Percentiles rank a stretch among this genome's conserved stretches.
These are phyloP conservation scores for Mylabris phalerata DNA, from an alignment of 1,140 invertebrate genomes.

Conservation along the genomic window DNA sequence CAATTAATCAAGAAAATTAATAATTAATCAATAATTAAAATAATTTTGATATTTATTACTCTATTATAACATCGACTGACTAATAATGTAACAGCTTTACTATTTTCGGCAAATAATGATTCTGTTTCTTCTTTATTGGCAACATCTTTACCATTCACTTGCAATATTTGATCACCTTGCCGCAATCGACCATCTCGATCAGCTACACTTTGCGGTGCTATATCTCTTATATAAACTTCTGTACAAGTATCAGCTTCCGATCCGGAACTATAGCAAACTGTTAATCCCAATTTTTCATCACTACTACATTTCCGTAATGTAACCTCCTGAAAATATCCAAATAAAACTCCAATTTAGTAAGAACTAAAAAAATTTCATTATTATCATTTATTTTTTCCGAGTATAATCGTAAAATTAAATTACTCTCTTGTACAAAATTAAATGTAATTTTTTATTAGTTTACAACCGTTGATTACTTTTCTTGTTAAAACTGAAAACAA, in stretches of 20 bases:
- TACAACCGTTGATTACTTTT: no score
- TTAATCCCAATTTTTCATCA: slow-evolving; percentile 60
- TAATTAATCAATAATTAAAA: background rate
- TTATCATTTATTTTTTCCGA: no score
- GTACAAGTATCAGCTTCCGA: slow-evolving; percentile 49
- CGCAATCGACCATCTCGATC: slow-evolving; percentile 59
- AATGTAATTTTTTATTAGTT: no score
- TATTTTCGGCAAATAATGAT: slow-evolving; percentile 48
- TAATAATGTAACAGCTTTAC: slow-evolving; percentile 48
- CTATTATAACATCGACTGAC: slow-evolving; percentile 51
- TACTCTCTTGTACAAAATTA: no score
- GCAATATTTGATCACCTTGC: slow-evolving; percentile 69
- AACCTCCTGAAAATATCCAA: slow-evolving; percentile 54
- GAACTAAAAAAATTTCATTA: no score
- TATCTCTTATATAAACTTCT: slow-evolving; percentile 66
- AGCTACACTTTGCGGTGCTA: slow-evolving; percentile 62
- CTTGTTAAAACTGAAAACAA: no score
- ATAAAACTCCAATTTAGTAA: no score
- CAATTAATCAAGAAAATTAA: no score
- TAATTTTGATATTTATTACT: slow-evolving; percentile 34
- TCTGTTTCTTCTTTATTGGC: slow-evolving; percentile 52
- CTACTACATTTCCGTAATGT: slow-evolving; percentile 51
- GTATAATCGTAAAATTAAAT: no score
- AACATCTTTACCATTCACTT: slow-evolving; percentile 53
- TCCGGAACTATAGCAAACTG: slow-evolving; percentile 59